phyloP scores from a whole-genome alignment of 1,140 invertebrate genomes.

The Platorchestia sp. region DNA sequence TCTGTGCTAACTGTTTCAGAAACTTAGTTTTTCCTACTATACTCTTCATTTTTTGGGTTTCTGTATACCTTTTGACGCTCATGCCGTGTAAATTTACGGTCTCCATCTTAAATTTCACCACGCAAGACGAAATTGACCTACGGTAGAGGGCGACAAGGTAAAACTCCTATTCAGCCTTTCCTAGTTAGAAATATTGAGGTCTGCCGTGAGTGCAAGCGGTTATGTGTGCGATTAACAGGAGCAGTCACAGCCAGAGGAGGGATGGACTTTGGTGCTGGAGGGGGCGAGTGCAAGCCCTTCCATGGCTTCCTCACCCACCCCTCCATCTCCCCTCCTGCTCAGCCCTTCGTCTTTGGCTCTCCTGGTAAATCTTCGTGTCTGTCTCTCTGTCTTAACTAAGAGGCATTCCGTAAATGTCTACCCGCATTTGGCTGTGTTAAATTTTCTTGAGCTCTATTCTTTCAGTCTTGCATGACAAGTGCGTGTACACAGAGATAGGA shows the following conservation, averaged over 20 bases:
- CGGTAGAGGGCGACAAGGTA: neutral
- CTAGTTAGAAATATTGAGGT: neutral
- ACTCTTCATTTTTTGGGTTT: neutral
- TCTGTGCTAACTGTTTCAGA: neutral
- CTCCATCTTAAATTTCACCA: neutral
- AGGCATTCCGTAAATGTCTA: neutral
- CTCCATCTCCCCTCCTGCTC: conserved; percentile 18
- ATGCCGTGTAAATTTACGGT: neutral
- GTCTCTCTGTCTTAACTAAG: neutral
- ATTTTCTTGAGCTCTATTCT: neutral
- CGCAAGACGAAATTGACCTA: neutral
- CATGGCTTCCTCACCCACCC: conserved; percentile 3
- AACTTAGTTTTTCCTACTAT: neutral
- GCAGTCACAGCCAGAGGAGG: neutral
- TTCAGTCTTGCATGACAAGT: neutral
- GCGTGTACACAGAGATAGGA: neutral
- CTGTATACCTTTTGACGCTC: neutral
- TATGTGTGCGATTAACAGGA: neutral
- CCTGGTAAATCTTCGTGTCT: conserved; percentile 2
- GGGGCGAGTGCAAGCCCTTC: conserved; percentile 10
- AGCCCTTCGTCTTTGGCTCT: conserved; percentile 32
- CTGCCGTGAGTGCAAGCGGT: neutral
- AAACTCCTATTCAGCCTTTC: neutral
- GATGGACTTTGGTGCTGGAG: neutral
- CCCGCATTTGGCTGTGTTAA: neutral